Percentiles rank a stretch among this genome's conserved stretches.
Conservation (phyloP, 1,140 invertebrate genomes). For the Bradynema listronoti region DNA sequence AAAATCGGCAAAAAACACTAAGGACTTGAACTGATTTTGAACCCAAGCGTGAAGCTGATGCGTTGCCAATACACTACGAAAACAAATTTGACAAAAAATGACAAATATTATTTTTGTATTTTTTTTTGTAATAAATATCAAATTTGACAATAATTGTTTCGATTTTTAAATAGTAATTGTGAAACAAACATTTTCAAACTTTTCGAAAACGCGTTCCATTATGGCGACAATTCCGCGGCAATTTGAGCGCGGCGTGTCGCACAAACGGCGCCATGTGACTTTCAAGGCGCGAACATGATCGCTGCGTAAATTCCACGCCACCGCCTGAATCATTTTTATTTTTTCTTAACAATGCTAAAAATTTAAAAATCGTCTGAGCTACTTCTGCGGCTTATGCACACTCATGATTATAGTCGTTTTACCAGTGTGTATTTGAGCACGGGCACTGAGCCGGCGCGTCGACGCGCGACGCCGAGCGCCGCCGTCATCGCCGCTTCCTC, state of each 20-base stretch:
- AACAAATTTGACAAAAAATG: no score
- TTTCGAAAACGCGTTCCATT: slow-evolving; percentile 53
- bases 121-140: slow-evolving; percentile 5
- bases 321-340: slow-evolving; percentile 32
- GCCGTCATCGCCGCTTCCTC: not conserved
- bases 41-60: no score
- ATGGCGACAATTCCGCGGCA: slow-evolving; percentile 52
- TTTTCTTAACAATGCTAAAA: not conserved
- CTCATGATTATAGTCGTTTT: no score
- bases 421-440: slow-evolving; percentile 25
- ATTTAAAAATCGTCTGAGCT: not conserved
- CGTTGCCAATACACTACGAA: no score
- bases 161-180: no score
- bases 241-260: slow-evolving; percentile 45
- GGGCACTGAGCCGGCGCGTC: slow-evolving; percentile 26
- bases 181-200: slow-evolving; percentile 45
- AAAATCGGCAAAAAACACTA: no score
- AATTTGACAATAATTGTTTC: no score
- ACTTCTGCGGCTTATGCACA: not conserved
- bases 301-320: slow-evolving; percentile 43
- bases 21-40: no score
- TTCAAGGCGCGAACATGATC: slow-evolving; percentile 50
- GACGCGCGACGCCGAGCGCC: slow-evolving; percentile 9
- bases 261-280: slow-evolving; percentile 44
- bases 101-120: no score